Evolutionary conservation across 2,888 invertebrate species (phyloP), one percentile per base, ranked within the genome.

Genomic region (Eristalis pertinax): DNA sequence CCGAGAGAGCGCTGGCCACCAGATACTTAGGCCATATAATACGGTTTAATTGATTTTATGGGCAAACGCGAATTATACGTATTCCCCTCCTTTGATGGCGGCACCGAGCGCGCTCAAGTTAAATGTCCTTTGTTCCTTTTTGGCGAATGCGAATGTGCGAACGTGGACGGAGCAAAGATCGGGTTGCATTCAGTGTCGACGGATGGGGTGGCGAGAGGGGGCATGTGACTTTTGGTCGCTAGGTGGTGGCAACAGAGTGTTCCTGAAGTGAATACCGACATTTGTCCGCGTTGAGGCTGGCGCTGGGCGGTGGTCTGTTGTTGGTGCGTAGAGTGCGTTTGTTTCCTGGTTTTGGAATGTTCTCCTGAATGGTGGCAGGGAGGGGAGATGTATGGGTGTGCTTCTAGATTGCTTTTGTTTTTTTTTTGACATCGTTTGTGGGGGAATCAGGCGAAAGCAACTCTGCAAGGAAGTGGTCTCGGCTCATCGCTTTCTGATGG

Each of bases 11-110:
- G 67, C 68, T 50, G 50, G 8, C 19, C 50, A 50, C 50, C 19
- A 19, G 19, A 50, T 8, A 19, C 50, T 50, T 76, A 56, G 76
- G 69, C 73, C 82, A 69, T 67, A 80, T 88, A 84, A 84, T 81
- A 77, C 81, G 81, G 77, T 88, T 88, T 84, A 88, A 88, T 88
- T 88, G 88, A 88, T 88, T 88, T 88, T 84, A 88, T 81, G 69
- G 80, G 70, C 88, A 70, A 77, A 84, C 88, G 74, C 84, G 74
- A 88, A 84, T 88, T 88, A 84, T 84, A 72, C 77, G 50, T 50
- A 50, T 50, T n/a, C 19, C 8, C 50, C 77, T 77, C 24, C 84
- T 84, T 87, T 86, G 84, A 84, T 72, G 79, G 72, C 62, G 65
- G 58, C 7, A 50, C 41, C 29, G 29, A 38, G 62, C 35, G 70